Evolutionary conservation across 2,888 invertebrate genomes (phyloP).

Genomic region (Harpalus rufipes): DNA sequence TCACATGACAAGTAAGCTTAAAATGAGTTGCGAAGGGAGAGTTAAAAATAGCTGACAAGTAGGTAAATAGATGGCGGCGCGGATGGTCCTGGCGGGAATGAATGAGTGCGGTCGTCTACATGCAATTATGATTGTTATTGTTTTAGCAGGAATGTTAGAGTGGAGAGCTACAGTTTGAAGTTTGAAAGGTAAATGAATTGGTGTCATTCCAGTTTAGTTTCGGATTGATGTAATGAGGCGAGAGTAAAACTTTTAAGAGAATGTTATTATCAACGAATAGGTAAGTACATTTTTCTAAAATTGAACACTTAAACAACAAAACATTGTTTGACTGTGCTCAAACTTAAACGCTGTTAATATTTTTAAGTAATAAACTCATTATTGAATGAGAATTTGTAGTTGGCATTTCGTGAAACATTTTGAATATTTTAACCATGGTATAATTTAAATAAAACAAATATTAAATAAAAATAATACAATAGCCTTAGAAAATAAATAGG

Average conservation of each 20-base stretch:
- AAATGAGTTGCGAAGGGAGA: constrained; percentile 26
- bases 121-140: constrained; percentile 49
- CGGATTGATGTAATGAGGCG: constrained; percentile 16
- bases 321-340: no score
- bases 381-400: no score
- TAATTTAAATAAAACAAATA: no score
- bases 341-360: no score
- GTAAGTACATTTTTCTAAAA: no score
- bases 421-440: no score
- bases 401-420: no score
- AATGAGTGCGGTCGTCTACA: constrained; percentile 34
- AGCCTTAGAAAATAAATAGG: no score
- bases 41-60: constrained; percentile 47
- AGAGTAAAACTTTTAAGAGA: constrained; percentile 21
- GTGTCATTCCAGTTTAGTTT: constrained; percentile 30
- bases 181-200: constrained; percentile 38
- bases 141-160: constrained; percentile 28
- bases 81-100: constrained; percentile 21
- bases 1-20: constrained; percentile 28
- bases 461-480: no score
- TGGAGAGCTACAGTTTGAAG: constrained; percentile 12
- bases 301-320: no score
- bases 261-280: no score
- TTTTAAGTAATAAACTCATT: no score
- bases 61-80: constrained; percentile 22